A percentile compares a stretch with the other conserved stretches of the same genome.
Conservation (phyloP, 37 sponge, comb jelly and placozoan genomes). For the Haliclona indistincta region DNA sequence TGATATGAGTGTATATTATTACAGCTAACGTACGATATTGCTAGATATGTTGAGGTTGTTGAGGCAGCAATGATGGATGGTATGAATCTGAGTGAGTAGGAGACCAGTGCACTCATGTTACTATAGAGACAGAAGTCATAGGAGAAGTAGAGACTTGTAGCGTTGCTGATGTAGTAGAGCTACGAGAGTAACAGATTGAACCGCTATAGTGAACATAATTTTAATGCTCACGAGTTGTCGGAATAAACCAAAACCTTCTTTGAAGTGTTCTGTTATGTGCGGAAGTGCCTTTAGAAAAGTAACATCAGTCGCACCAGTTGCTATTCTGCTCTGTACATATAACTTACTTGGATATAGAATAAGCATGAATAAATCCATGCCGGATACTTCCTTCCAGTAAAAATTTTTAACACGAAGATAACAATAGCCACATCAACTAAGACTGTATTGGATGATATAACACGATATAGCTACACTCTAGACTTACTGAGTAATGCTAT, state of each 20-base stretch:
- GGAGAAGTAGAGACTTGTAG: no score
- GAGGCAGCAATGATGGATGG: conserved; percentile 51
- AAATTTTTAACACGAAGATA: neutral
- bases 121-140: no score
- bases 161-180: no score
- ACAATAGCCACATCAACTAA: conserved; percentile 1
- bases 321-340: no score
- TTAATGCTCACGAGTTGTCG: conserved; percentile 28
- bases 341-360: conserved; percentile 63
- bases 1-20: neutral
- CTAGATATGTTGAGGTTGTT: conserved; percentile 45
- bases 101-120: no score
- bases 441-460: neutral
- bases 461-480: no score
- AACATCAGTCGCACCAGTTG: neutral
- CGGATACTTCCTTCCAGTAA: conserved; percentile 21
- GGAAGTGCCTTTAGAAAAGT: conserved; percentile 28
- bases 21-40: conserved; percentile 21
- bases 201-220: neutral
- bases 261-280: conserved; percentile 41
- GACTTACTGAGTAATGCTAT: conserved; percentile 30
- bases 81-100: no score
- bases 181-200: no score
- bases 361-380: conserved; percentile 29
- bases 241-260: conserved; percentile 44